A percentile compares a stretch with the other conserved stretches of the same genome.
Conservation (phyloP, 2,113 vertebrate genomes). For the Heliornis fulica region DNA sequence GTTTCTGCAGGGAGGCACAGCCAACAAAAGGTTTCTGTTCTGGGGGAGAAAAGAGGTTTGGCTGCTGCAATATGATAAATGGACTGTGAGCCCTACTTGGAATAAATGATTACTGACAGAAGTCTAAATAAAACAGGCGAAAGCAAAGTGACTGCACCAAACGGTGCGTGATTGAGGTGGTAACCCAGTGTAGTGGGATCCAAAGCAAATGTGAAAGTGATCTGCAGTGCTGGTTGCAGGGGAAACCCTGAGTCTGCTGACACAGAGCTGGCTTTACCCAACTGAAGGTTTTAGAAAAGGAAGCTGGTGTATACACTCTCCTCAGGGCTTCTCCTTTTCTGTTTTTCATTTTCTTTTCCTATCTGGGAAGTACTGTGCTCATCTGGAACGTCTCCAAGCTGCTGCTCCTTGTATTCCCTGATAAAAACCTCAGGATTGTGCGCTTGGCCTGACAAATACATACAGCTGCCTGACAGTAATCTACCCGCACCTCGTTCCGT, state of each 20-base stretch:
- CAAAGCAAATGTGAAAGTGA: neutral
- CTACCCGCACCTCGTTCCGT: neutral
- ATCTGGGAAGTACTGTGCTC: neutral
- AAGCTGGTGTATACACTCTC: neutral
- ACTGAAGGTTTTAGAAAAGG: neutral
- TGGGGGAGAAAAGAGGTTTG: neutral
- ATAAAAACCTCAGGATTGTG: neutral
- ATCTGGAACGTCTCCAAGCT: neutral
- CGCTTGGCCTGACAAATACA: neutral
- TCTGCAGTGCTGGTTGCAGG: neutral
- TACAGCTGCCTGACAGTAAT: neutral
- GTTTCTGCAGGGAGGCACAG: neutral
- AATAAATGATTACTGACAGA: neutral
- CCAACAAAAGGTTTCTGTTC: neutral
- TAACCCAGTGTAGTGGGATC: neutral
- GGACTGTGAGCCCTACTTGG: neutral
- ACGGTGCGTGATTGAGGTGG: neutral
- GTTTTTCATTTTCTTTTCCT: neutral
- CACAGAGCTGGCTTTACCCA: neutral
- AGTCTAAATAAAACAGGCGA: neutral
- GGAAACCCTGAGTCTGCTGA: neutral
- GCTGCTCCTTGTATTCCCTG: neutral
- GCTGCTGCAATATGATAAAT: conserved; percentile 7
- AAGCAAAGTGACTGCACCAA: fast-evolving
- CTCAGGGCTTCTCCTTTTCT: neutral